Evolutionary conservation across 2,113 vertebrate genomes (phyloP), one percentile per base, ranked within the genome.

Genomic region (Varanus komodoensis): DNA sequence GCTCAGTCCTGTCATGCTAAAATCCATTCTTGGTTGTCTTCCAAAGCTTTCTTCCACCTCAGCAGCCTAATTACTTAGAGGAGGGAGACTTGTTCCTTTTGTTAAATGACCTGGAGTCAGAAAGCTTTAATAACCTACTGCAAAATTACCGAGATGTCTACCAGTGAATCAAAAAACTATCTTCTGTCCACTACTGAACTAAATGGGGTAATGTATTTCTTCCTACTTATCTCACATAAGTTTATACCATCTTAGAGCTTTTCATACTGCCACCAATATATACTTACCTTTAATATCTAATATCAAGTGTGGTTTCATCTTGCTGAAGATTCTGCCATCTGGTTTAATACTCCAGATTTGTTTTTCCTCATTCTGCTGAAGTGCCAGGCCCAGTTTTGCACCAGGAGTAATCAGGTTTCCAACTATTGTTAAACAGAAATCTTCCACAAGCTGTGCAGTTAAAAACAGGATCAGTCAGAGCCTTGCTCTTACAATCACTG

Each of bases 201-300:
- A 48, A 69, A 73, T 3, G 1, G 48, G 32, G 19, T 0, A 32
- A 34, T n/a, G 50, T 73, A 34, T 54, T 54, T 71, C 52, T 74
- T 61, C 8, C 23, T 7, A 64, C 12, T 44, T 64, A 64, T 6
- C 25, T 9, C 50, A 67, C 54, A 3, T 89, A 23, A 27, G 73
- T 61, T 48, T 29, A 19, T 29, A 67, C 44, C 21, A 84, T 19
- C 6, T 12, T n/a, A 57, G n/a, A 69, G 8, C 29, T 34, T 11
- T 67, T 84, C 29, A 78, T 52, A 52, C 34, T 79, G 3, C 14
- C 3, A 57, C 90, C 93, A 94, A 93, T 78, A 96, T 92, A 92
- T 93, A 89, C 97, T 98, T 95, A 99, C 99, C 99, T 99, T 99
- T 99, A 95, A 99, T 96, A 93, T 99, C 98, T 95, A 99, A 96